These are phyloP conservation scores for Callionymus lyra DNA, from an alignment of 2,113 vertebrate species.

Conservation along the genomic window DNA sequence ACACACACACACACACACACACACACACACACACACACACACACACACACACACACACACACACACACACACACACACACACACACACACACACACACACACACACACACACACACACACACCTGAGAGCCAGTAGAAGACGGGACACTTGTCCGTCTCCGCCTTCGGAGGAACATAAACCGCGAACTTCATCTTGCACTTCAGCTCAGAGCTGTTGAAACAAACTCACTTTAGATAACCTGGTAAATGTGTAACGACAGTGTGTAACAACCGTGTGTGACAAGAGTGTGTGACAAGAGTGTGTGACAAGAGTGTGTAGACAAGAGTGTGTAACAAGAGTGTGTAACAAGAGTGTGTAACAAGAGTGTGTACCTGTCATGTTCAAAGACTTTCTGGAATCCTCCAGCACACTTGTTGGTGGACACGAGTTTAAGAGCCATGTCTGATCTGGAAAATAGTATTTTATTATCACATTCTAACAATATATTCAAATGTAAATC, in stretches of 20 bases:
- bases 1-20: no score
- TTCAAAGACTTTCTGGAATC: slow-evolving; percentile 95
- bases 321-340: no score
- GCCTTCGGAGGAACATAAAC: slow-evolving; percentile 88
- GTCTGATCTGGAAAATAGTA: slow-evolving; percentile 44
- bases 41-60: slow-evolving; percentile 2
- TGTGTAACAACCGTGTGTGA: no score
- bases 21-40: no score
- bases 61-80: slow-evolving; percentile 2
- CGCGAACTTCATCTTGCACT: slow-evolving; percentile 94
- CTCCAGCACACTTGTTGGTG: slow-evolving; percentile 84
- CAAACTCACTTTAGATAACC: not conserved
- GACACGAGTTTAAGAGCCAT: slow-evolving; percentile 89
- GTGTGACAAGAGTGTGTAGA: slow-evolving; percentile 28
- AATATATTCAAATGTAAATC: no score
- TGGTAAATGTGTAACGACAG: not conserved
- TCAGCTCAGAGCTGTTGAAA: slow-evolving; percentile 76
- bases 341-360: not conserved
- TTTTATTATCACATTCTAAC: no score
- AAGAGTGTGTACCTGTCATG: slow-evolving; percentile 78
- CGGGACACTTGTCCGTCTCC: slow-evolving; percentile 80
- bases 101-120: not conserved
- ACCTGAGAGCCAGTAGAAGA: slow-evolving; percentile 92
- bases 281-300: not conserved
- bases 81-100: no score